Evolutionary conservation across 2,113 vertebrate species (phyloP).

Genomic region (Centrocercus urophasianus): DNA sequence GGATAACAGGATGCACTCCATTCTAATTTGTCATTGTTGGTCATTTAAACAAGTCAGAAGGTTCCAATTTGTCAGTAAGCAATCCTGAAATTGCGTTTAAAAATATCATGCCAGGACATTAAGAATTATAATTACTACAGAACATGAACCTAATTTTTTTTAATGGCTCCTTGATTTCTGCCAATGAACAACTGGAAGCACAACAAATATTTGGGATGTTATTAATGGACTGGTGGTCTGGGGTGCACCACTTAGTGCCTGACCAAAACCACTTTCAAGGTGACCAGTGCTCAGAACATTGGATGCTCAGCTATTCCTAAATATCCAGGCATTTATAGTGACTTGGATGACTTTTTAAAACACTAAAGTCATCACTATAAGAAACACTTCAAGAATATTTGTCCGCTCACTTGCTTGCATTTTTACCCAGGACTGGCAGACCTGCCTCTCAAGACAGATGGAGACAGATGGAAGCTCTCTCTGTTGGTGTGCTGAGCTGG

Average conservation of each 20-base stretch:
- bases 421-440: neutral
- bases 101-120: conserved; percentile 8
- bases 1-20: conserved; percentile 50
- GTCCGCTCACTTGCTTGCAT: neutral
- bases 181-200: neutral
- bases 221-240: neutral
- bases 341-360: neutral
- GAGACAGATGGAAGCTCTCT: conserved; percentile 54
- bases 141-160: neutral
- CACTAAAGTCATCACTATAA: neutral
- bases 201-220: neutral
- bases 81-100: conserved; percentile 49
- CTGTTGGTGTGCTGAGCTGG: conserved; percentile 42
- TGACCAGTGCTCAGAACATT: neutral
- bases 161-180: neutral
- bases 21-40: conserved; percentile 52
- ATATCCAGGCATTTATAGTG: neutral
- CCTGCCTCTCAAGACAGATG: neutral
- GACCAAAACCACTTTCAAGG: neutral
- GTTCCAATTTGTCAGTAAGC: conserved; percentile 61
- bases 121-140: conserved; percentile 21
- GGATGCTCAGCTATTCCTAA: neutral
- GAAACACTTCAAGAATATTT: neutral
- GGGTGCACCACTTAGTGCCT: neutral
- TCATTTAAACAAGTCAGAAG: conserved; percentile 67